Conservation (phyloP, 2,888 invertebrate genomes). For the Dendrolimus houi region DNA sequence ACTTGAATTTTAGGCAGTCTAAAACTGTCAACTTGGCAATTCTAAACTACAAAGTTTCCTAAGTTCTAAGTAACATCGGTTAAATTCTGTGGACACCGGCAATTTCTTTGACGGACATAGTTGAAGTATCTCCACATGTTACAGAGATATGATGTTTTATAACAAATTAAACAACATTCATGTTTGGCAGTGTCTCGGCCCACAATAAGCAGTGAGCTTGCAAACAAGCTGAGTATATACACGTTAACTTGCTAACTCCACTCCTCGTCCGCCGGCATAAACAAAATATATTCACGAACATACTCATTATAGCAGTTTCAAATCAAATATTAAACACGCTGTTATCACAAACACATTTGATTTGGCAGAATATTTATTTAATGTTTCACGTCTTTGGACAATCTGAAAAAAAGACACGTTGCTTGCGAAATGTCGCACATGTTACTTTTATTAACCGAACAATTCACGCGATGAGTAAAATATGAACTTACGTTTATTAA, state of each 20-base stretch:
- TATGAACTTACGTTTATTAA: too few relatives aligned
- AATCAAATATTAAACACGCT: background rate
- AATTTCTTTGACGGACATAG: too few relatives aligned
- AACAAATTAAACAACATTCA: conserved; percentile 37
- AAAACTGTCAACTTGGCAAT: too few relatives aligned
- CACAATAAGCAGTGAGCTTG: conserved; percentile 29
- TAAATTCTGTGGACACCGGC: too few relatives aligned
- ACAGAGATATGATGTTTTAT: conserved; percentile 6
- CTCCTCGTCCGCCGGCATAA: conserved; percentile 17
- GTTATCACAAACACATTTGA: background rate
- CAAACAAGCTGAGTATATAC: conserved; percentile 49
- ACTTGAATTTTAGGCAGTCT: too few relatives aligned
- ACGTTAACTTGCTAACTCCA: conserved; percentile 37
- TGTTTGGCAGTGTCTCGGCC: background rate
- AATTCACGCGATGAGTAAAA: too few relatives aligned
- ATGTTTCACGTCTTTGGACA: background rate
- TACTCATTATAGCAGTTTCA: background rate
- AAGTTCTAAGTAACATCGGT: too few relatives aligned
- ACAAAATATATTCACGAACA: background rate
- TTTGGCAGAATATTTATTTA: background rate
- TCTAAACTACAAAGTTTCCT: too few relatives aligned
- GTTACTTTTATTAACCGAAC: too few relatives aligned
- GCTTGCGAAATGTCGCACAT: background rate
- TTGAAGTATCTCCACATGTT: too few relatives aligned
- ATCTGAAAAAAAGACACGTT: background rate